These are phyloP conservation scores for Muscina levida DNA, from an alignment of 2,888 invertebrate species.

Conservation along the genomic window DNA sequence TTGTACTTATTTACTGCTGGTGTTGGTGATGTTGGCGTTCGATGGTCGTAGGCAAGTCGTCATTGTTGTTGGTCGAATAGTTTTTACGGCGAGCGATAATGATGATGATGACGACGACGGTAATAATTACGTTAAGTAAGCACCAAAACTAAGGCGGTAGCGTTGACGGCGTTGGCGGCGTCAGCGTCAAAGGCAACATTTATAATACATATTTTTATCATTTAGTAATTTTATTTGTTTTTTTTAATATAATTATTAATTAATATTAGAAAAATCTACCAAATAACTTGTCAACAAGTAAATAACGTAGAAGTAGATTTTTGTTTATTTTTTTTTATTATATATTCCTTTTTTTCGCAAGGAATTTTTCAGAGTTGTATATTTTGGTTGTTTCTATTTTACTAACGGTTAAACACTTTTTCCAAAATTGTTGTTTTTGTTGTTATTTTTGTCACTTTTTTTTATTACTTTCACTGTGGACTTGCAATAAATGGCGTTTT, in stretches of 20 bases:
- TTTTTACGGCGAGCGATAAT: slow-evolving; percentile 30
- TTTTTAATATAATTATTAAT: slow-evolving; percentile 1
- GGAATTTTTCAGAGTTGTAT: slow-evolving; percentile 1
- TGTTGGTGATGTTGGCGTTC: slow-evolving; percentile 44
- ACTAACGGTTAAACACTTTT: slow-evolving; percentile 36
- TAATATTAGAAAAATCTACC: no score
- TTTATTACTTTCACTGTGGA: background rate
- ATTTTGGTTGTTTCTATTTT: slow-evolving; percentile 20
- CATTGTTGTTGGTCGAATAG: slow-evolving; percentile 31
- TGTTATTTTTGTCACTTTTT: slow-evolving; percentile 10
- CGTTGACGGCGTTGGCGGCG: background rate
- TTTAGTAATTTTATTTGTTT: slow-evolving; percentile 15
- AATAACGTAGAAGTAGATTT: background rate
- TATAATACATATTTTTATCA: background rate
- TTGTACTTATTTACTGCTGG: slow-evolving; percentile 35
- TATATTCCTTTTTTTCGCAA: slow-evolving; percentile 6
- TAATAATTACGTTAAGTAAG: slow-evolving; percentile 54
- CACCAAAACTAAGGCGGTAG: slow-evolving; percentile 14
- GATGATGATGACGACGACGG: slow-evolving; percentile 21
- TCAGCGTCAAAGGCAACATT: background rate
- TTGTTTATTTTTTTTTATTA: slow-evolving; percentile 18
- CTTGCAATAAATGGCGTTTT: slow-evolving; percentile 6
- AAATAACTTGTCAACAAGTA: no score
- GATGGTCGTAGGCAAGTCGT: slow-evolving; percentile 7
- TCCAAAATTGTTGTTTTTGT: slow-evolving; percentile 8